Evolutionary conservation across 2,113 vertebrate species (phyloP), one percentile per base, ranked within the genome.

Genomic region (Syngnathus typhle): DNA sequence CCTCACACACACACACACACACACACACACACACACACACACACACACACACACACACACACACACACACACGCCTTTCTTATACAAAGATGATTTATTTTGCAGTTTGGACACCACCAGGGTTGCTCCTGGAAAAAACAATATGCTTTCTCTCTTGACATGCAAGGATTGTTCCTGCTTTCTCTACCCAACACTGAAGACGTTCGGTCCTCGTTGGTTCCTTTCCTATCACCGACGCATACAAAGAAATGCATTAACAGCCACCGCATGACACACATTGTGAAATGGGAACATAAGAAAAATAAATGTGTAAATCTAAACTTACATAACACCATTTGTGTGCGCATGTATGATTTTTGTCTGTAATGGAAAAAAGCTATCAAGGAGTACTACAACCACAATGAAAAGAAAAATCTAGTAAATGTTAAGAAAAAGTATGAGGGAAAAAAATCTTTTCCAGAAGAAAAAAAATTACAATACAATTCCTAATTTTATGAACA

Each of bases 331-430:
- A 39, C 56, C 9, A 18, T 41, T 32, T 73, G 44, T 64, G 12
- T 58, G 19, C 39, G 19, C 18, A n/a, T 12, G 6, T 62, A 19
- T 43, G 15, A 6, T 47, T 47, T 47, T 47, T 15, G 65, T 67
- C 72, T 85, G 88, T 89, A 85, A 87, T 80, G 82, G 82, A 73
- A 81, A 60, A 39, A n/a, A 15, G 39, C n/a, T 43, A 44, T 13
- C 39, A 43, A 27, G 60, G 21, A 62, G 3, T 62, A 44, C 46
- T 15, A 43, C 21, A 43, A 41, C 41, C 39, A 44, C 38, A 46
- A 5, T 27, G 41, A 61, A 61, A 43, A 60, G 60, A 9, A 62
- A 43, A 46, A 62, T 12, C n/a, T 55, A 27, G 52, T 55, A 27
- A 55, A 55, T 55, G 21, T 23, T 23, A 6, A 18, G 15, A 47